Base-by-base conservation (phyloP, 2,888 invertebrate species). In the Coleophora deauratella region DNA sequence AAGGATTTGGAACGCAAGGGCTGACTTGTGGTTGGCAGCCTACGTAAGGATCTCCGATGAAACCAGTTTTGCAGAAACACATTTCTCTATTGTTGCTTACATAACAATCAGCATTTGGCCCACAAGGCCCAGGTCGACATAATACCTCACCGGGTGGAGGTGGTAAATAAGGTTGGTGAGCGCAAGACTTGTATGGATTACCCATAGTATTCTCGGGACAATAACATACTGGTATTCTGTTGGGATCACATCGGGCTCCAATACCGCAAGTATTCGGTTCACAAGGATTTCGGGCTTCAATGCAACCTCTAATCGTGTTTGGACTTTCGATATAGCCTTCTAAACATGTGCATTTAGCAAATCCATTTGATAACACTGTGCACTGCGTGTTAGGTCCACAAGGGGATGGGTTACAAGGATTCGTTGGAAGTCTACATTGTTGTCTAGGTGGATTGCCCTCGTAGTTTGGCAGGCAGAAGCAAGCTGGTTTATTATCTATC, bases 301-400 rank as follows among this genome's bases (percentile, higher is more conserved):
- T 82, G 56, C 96, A 96, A 34, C 95, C 96, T 62, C 95, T 87
- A 33, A 96, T 91, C 0, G 96, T 96, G 60, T 96, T 95, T 0
- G 94, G 94, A 69, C 93, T 94, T 78, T 95, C 96, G 31, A 94
- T 88, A 67, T 90, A 95, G 12, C 94, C 95, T 35, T 91, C 88
- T 43, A 93, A 75, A 62, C 96, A 97, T 14, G 94, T 95, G 62
- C 97, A 97, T 77, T 95, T 94, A 0, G 95, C 91, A 65, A 94
- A 93, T 40, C 94, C 95, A 54, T 93, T 94, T 40, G 87, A 81
- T 39, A 94, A 76, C 38, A 93, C 85, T 1, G 92, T 87, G 59
- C 96, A 96, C 69, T 94, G 94, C 1, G 95, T 95, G 59, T 95
- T 96, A 8, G 94, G 94, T 10, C 96, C 96, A 66, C 96, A 96